phyloP scores from a whole-genome alignment of 2,113 vertebrate genomes.

The Progne subis region DNA sequence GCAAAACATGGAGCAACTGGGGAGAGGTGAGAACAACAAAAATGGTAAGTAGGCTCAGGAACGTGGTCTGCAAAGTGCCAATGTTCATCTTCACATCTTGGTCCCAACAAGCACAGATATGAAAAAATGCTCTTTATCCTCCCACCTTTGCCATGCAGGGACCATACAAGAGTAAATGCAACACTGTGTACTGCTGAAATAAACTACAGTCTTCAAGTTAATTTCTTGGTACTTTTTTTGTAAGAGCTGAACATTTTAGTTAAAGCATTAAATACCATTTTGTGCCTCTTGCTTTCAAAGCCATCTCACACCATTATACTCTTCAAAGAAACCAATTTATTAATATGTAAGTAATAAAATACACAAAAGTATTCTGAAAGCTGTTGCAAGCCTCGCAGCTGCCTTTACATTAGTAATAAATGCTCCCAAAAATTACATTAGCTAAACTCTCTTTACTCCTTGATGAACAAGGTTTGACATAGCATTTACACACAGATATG shows the following conservation, averaged over 20 bases:
- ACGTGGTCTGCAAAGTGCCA: not conserved
- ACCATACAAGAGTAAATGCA: not conserved
- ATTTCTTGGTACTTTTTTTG: not conserved
- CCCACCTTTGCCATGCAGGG: not conserved
- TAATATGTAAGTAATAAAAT: conserved; percentile 17
- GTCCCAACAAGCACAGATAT: not conserved
- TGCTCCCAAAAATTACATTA: not conserved
- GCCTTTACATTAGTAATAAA: not conserved
- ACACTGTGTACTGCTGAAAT: not conserved
- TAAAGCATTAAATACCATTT: not conserved
- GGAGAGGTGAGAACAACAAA: not conserved
- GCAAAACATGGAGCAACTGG: not conserved
- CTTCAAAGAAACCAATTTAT: not conserved
- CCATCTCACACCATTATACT: not conserved
- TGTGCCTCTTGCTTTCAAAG: not conserved
- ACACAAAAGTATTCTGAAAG: not conserved
- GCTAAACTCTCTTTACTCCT: not conserved
- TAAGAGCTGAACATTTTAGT: not conserved
- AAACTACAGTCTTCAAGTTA: not conserved
- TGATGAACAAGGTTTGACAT: not conserved
- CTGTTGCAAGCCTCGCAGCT: not conserved
- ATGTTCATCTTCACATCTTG: not conserved
- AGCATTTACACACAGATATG: not conserved
- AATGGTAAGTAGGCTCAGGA: not conserved
- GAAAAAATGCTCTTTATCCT: not conserved